Percentiles rank a stretch among this genome's conserved stretches.
Evolutionary conservation across 2,888 invertebrate genomes (phyloP).

Genomic region (Noctuana brunneofusca): DNA sequence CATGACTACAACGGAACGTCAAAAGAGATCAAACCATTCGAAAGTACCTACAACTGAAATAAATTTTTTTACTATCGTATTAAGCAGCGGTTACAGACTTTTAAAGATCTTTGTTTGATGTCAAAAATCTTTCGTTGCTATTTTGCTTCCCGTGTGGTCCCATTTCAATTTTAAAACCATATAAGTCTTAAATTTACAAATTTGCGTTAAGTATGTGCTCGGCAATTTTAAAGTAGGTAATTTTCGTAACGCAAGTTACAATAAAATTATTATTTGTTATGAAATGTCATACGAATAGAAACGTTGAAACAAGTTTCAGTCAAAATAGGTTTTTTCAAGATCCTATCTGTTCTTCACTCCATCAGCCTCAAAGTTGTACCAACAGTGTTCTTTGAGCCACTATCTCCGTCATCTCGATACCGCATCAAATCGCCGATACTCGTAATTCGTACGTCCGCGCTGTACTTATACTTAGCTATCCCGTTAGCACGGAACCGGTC

Average conservation of each 20-base stretch:
- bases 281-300: background rate
- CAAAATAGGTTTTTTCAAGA: background rate
- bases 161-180: too few species aligned
- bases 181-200: too few species aligned
- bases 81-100: too few species aligned
- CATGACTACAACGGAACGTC: conserved; percentile 1
- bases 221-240: too few species aligned
- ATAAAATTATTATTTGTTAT: too few species aligned
- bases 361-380: background rate
- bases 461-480: conserved; percentile 46
- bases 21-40: background rate
- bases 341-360: background rate
- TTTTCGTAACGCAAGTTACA: too few species aligned
- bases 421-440: conserved; percentile 24
- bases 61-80: too few species aligned
- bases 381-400: background rate
- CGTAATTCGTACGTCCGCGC: conserved; percentile 24
- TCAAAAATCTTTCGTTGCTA: too few species aligned
- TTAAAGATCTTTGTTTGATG: too few species aligned
- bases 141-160: too few species aligned
- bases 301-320: background rate
- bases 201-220: too few species aligned
- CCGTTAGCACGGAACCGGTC: conserved; percentile 68
- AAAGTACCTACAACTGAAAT: too few species aligned
- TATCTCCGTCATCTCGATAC: conserved; percentile 23